Conservation (phyloP, 2,113 vertebrate genomes). For the Alouatta palliata region DNA sequence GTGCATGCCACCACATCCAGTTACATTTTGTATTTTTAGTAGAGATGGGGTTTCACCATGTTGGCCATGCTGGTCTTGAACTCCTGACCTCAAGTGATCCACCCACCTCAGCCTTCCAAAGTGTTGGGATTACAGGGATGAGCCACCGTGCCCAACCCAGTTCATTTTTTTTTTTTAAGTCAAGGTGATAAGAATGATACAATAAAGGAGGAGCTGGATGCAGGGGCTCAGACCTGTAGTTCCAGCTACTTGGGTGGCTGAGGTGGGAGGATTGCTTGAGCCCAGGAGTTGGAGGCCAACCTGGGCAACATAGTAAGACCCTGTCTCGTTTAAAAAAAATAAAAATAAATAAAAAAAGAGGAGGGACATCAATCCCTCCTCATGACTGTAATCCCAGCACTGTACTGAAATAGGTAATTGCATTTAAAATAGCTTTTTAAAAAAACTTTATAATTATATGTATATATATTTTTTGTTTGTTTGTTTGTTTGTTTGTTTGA, state of each 20-base stretch:
- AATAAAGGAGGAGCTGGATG: background rate
- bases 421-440: background rate
- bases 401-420: background rate
- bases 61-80: background rate
- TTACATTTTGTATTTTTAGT: background rate
- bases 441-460: background rate
- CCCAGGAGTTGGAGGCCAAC: background rate
- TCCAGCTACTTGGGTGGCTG: background rate
- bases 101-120: background rate
- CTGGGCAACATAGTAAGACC: too few relatives aligned
- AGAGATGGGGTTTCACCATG: background rate
- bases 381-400: too few relatives aligned
- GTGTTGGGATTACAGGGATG: background rate
- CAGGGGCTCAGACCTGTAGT: background rate
- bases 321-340: too few relatives aligned
- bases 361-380: rapidly evolving
- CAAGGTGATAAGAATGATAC: background rate
- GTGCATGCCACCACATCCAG: too few relatives aligned
- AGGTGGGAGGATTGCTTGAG: background rate
- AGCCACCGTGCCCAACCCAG: background rate
- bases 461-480: too few relatives aligned
- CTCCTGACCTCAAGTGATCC: background rate
- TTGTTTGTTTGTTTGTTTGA: too few relatives aligned
- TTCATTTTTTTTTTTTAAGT: background rate
- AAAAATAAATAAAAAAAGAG: background rate